Percentiles rank a stretch among this genome's conserved stretches.
Evolutionary conservation across 2,888 invertebrate genomes (phyloP).

Genomic region (Teinopalpus imperialis): DNA sequence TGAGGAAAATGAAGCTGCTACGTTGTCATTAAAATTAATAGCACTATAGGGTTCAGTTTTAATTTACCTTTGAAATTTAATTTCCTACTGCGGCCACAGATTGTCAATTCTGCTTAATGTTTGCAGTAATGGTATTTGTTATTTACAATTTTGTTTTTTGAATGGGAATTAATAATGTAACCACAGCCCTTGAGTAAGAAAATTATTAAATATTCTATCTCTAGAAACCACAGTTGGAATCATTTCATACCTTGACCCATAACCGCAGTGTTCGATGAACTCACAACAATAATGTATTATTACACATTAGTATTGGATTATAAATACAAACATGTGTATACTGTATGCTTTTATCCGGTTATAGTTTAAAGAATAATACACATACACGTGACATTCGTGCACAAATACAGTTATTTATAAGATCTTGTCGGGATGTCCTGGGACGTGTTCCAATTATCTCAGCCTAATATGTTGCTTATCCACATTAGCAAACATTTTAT

Average conservation of each 20-base stretch:
- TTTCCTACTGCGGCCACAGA: conserved; percentile 11
- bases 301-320: no score
- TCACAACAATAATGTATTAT: conserved; percentile 13
- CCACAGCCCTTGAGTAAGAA: conserved; percentile 16
- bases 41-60: no score
- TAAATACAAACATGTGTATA: conserved; percentile 12
- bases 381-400: conserved; percentile 12
- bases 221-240: conserved; percentile 30
- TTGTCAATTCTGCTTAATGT: conserved; percentile 11
- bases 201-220: conserved; percentile 25
- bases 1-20: conserved; percentile 1
- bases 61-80: conserved; percentile 9
- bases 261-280: conserved; percentile 29
- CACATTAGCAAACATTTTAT: conserved; percentile 15
- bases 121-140: conserved; percentile 3
- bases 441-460: conserved; percentile 40
- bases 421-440: conserved; percentile 25
- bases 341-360: no score
- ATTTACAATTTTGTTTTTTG: conserved; percentile 15
- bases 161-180: conserved; percentile 20
- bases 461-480: conserved; percentile 14
- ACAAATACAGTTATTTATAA: conserved; percentile 27
- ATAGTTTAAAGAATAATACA: background rate
- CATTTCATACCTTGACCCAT: conserved; percentile 26
- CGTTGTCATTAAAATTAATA: background rate